These are phyloP conservation scores for Sphinx pinastri DNA, from an alignment of 2,888 invertebrate species.

Conservation along the genomic window DNA sequence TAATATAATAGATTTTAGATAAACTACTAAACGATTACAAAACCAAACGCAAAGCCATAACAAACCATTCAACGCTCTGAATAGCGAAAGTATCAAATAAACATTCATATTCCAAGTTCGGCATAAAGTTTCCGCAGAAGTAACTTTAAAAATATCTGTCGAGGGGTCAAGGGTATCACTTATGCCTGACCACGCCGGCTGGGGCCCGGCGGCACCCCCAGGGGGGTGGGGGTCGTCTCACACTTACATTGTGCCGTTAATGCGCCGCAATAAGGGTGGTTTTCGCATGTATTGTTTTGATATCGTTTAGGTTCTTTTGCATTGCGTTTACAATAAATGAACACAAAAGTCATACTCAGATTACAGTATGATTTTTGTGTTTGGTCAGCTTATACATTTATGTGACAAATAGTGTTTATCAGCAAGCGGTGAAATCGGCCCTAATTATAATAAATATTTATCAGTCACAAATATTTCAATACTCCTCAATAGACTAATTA, in stretches of 20 bases:
- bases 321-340: not conserved
- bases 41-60: too few species aligned
- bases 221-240: constrained; percentile 28
- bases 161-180: constrained; percentile 44
- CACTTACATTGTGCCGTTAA: constrained; percentile 18
- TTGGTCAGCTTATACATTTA: too few species aligned
- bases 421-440: too few species aligned
- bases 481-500: too few species aligned
- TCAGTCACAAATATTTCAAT: too few species aligned
- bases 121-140: constrained; percentile 19
- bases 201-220: constrained; percentile 28
- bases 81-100: constrained; percentile 17
- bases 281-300: not conserved
- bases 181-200: constrained; percentile 35
- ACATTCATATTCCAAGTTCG: constrained; percentile 9
- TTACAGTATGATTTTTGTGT: too few species aligned
- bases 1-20: too few species aligned
- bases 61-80: constrained; percentile 9
- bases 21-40: too few species aligned
- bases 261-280: not conserved
- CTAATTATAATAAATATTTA: too few species aligned
- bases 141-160: constrained; percentile 28
- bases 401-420: too few species aligned
- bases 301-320: not conserved
- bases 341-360: too few species aligned